A percentile compares a stretch with the other conserved stretches of the same genome.
phyloP scores from a whole-genome alignment of 2,113 vertebrate genomes.

The Sinocyclocheilus maitianheensis region DNA sequence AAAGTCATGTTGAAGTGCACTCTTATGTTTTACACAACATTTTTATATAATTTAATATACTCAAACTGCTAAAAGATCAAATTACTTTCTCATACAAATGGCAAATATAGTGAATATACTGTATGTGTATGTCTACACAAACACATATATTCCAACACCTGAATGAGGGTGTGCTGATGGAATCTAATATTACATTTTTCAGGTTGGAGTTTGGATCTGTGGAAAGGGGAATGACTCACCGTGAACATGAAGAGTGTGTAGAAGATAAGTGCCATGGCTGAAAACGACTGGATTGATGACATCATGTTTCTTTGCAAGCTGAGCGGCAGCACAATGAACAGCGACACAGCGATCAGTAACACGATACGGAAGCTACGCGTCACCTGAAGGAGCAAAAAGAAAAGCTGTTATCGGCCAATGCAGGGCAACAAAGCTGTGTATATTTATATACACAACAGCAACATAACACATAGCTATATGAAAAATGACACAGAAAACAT shows the following conservation, averaged over 20 bases:
- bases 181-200: neutral
- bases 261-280: conserved; percentile 96
- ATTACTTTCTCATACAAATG: neutral
- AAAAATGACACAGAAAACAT: too few species aligned
- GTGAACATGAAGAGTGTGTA: conserved; percentile 96
- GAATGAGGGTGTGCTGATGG: neutral
- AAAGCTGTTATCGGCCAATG: neutral
- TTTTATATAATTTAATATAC: neutral
- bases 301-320: conserved; percentile 99
- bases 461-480: too few species aligned
- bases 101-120: neutral
- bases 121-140: neutral
- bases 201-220: neutral
- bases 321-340: conserved; percentile 91
- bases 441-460: too few species aligned
- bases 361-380: conserved; percentile 82
- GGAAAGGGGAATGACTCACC: conserved; percentile 77
- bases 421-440: neutral
- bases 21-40: neutral
- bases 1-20: neutral
- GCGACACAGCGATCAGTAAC: conserved; percentile 85
- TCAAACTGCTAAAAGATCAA: neutral
- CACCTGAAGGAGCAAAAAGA: conserved; percentile 74
- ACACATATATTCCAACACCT: neutral
- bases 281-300: conserved; percentile 98